Percentiles rank a stretch among this genome's conserved stretches.
Evolutionary conservation across 2,888 invertebrate species (phyloP).

Genomic region (Andrena bucephala): DNA sequence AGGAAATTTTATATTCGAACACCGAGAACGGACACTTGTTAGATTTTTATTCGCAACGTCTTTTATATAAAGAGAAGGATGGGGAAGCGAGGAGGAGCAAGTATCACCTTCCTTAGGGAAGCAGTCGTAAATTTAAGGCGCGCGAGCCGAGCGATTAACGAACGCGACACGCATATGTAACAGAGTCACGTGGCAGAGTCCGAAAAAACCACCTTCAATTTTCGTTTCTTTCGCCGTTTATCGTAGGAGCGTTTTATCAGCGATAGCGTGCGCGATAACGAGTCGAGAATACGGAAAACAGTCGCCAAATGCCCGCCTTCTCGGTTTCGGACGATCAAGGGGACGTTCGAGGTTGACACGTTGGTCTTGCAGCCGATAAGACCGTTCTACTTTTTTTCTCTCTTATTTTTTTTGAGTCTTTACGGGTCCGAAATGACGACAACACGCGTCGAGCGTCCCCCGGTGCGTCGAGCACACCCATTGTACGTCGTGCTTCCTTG

Average conservation of each 20-base stretch:
- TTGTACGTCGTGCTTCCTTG: constrained; percentile 46
- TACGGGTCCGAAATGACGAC: constrained; percentile 14
- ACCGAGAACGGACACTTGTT: constrained; percentile 11
- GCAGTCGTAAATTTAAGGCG: constrained; percentile 36
- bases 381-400: neutral
- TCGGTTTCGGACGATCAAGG: neutral
- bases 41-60: constrained; percentile 21
- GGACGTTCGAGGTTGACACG: neutral
- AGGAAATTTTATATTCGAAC: constrained; percentile 25
- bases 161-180: constrained; percentile 8
- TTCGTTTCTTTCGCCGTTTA: constrained; percentile 6
- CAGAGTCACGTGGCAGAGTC: constrained; percentile 45
- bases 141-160: constrained; percentile 32
- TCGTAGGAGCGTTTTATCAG: constrained; percentile 34
- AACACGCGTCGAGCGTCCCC: constrained; percentile 1
- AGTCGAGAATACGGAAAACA: constrained; percentile 28
- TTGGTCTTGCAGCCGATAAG: constrained; percentile 29
- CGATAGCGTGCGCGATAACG: constrained; percentile 33
- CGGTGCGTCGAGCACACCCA: neutral
- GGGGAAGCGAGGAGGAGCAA: neutral
- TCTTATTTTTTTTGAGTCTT: neutral
- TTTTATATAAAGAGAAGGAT: constrained; percentile 18
- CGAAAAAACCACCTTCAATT: neutral
- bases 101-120: constrained; percentile 16
- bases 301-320: constrained; percentile 23